phyloP scores from a whole-genome alignment of 2,797 vertebrate species.

The Phoxinus dragarum region DNA sequence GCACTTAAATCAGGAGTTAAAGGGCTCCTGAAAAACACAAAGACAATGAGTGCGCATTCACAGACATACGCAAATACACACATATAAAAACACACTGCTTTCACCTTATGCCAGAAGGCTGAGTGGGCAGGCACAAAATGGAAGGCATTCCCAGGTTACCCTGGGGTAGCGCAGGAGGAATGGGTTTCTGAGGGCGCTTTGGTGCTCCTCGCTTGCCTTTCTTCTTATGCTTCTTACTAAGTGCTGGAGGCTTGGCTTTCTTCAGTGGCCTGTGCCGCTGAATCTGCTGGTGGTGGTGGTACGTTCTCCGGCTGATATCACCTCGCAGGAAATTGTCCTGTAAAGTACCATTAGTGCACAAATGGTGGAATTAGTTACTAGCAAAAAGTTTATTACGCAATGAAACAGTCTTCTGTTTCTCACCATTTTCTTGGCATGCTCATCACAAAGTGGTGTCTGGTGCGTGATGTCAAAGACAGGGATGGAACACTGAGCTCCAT shows the following conservation, averaged over 20 bases:
- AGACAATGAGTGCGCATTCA: neutral
- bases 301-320: conserved; percentile 93
- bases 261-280: conserved; percentile 98
- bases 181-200: conserved; percentile 95
- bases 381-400: neutral
- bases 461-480: conserved; percentile 99
- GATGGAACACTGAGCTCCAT: conserved; percentile 97
- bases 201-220: conserved; percentile 89
- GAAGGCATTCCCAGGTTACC: conserved; percentile 97
- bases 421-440: conserved; percentile 99
- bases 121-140: conserved; percentile 90
- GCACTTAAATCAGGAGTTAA: conserved; percentile 96
- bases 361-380: neutral
- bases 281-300: conserved; percentile 89
- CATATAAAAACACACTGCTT: conserved; percentile 54
- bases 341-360: neutral
- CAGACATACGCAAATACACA: neutral
- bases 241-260: conserved; percentile 98
- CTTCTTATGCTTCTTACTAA: conserved; percentile 99
- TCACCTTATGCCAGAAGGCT: conserved; percentile 89
- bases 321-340: conserved; percentile 99
- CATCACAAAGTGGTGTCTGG: conserved; percentile 98
- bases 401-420: conserved; percentile 55
- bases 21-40: conserved; percentile 82
- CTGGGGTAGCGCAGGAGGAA: conserved; percentile 96